Base-by-base conservation (phyloP, 2,888 invertebrate genomes). In the Clivina fossor region DNA sequence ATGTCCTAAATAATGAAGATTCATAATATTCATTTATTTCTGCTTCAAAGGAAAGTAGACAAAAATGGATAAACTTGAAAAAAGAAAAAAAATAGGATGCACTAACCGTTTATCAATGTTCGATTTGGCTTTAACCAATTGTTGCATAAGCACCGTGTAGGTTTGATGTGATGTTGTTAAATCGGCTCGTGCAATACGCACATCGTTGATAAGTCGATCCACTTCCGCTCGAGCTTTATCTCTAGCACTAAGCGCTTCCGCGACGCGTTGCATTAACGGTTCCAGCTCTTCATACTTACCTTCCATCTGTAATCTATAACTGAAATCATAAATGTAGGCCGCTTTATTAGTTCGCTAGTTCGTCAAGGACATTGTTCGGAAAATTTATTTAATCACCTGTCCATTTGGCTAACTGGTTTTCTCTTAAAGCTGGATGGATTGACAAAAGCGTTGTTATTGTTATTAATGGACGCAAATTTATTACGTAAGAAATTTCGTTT, bases 241-340 rank as follows among this genome's bases (percentile, higher is more conserved):
- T 55, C 71, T 64, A 58, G 70, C 70, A 49, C 62, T 64, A 54
- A 66, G 68, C 4, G 69, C 67, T 38, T 68, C 65, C 48, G 70
- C 69, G 51, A 74, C 68, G 65, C 68, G 69, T 62, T 66, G 64
- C 56, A 73, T 65, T 51, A 73, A 62, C 24, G 72, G 71, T 35
- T 64, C 67, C 60, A 75, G 66, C 48, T 64, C 65, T 64, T 67
- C 68, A 68, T 74, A 75, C 68, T 71, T 72, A 64, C 71, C 72
- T 68, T 71, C 71, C 59, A 72, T 69, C 71, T 73, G 74, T 64
- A 72, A 73, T 65, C 73, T 74, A 62, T 62, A 50, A 57, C 37
- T 38, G 28, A 46, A 15, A 32, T 16, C 41, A 30, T 40, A 20
- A 37, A 26, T 50, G 53, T 41, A 8, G 28, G 18, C n/a, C n/a